Evolutionary conservation across 2,888 invertebrate genomes (phyloP).

Genomic region (Physocephala rufipes): DNA sequence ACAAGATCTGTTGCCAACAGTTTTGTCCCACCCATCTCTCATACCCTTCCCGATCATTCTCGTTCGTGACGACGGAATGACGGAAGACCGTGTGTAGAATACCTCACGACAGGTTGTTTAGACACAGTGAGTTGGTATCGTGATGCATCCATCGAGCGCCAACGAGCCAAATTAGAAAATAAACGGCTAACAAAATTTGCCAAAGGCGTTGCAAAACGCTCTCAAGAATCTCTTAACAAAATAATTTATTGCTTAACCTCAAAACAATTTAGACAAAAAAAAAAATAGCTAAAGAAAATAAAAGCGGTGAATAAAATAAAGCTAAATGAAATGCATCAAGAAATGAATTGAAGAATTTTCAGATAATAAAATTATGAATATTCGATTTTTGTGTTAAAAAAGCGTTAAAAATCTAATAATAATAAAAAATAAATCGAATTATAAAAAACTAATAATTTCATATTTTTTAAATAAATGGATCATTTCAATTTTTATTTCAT

Average conservation of each 20-base stretch:
- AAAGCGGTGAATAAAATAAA: too few species aligned
- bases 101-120: neutral
- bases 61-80: conserved; percentile 2
- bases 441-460: too few species aligned
- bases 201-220: neutral
- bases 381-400: too few species aligned
- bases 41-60: conserved; percentile 1
- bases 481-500: too few species aligned
- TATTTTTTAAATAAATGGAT: too few species aligned
- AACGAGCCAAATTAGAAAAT: neutral
- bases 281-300: too few species aligned
- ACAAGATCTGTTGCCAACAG: neutral
- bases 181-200: neutral
- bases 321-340: neutral
- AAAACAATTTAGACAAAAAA: neutral
- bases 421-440: too few species aligned
- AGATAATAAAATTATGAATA: too few species aligned
- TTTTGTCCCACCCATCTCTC: neutral
- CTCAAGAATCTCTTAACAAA: neutral
- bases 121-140: neutral
- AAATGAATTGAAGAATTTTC: neutral
- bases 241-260: conserved; percentile 2
- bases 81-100: neutral
- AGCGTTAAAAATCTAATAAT: too few species aligned
- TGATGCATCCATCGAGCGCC: neutral